Percentiles rank a stretch among this genome's conserved stretches.
These are phyloP conservation scores for Narcine bancroftii DNA, from an alignment of 2,113 vertebrate genomes.

Conservation along the genomic window DNA sequence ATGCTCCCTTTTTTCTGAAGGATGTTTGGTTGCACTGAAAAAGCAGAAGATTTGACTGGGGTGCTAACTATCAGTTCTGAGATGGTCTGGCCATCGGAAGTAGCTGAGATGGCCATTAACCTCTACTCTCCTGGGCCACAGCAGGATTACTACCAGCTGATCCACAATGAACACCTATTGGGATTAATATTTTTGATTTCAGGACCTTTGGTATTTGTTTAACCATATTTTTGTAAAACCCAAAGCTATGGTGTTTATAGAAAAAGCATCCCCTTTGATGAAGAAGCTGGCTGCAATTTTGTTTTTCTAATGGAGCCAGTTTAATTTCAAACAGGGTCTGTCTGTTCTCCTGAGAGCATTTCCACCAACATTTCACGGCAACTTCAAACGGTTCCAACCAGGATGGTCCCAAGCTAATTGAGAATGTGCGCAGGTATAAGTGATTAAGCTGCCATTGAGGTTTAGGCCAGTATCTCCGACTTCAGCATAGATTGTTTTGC, in stretches of 20 bases:
- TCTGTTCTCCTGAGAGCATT: background rate
- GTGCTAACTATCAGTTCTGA: too few species aligned
- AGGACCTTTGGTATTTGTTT: conserved; percentile 23
- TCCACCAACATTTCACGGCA: background rate
- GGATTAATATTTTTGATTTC: conserved; percentile 18
- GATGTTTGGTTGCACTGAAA: too few species aligned
- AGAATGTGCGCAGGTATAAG: background rate
- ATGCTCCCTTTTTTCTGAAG: too few species aligned
- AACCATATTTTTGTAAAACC: background rate
- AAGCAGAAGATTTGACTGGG: too few species aligned
- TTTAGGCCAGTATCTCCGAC: too few species aligned
- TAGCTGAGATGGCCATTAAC: too few species aligned
- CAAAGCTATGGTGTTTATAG: conserved; percentile 20
- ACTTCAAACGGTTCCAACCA: background rate
- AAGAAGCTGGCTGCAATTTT: conserved; percentile 22
- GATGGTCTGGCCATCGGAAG: too few species aligned
- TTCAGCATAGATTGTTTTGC: background rate
- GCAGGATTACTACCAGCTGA: too few species aligned
- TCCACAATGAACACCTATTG: background rate
- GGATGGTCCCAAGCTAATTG: background rate
- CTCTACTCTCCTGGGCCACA: too few species aligned
- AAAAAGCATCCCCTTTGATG: conserved; percentile 26
- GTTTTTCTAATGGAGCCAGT: conserved; percentile 32
- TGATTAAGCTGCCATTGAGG: background rate
- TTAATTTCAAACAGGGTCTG: background rate